Base-by-base conservation (phyloP, 2,797 vertebrate genomes). In the Liasis olivaceus region DNA sequence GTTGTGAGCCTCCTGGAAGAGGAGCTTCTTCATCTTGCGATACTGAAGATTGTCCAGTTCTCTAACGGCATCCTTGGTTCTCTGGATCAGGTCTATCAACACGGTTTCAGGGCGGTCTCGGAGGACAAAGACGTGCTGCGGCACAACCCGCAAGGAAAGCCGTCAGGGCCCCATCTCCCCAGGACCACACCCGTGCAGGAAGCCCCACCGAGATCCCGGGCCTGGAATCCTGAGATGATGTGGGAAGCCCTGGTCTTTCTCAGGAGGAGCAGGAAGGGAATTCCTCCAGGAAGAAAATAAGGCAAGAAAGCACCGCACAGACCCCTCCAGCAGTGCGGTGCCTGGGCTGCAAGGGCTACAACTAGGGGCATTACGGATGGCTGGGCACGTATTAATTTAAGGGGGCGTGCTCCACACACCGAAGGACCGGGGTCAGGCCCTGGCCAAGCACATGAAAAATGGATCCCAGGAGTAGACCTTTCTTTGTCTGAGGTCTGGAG, bases 11-110 rank as follows among this genome's bases (percentile, higher is more conserved):
- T 99, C 99, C 94, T 99, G 99, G 97, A 99, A 99, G 96, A 99
- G 98, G 92, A 99, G 98, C 97, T 99, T 99, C 97, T 99, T 99
- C 99, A 99, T 99, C 97, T 99, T 99, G 95, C 99, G 99, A 97
- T 99, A 99, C 97, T 99, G 99, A 94, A 99, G 98, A 98, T 99
- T 99, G 98, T 99, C 99, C 96, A 99, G 98, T 94, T 99, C 99
- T 96, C 99, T 98, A 95, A 99, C 99, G 0, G 99, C 99, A 96
- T 99, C 99, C 96, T 99, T 99, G 93, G 99, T 99, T 96, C 99
- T 98, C 97, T 98, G 98, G 95, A 99, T 99, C 95, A 99, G 98
- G 97, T 99, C 99, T 97, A 99, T 98, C 95, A 99, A 98, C 96
- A 99, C 99, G 0, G 99, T 99, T 96, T 99, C 99, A 0, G 99